Percentiles rank a stretch among this genome's conserved stretches.
These are phyloP conservation scores for Girardinichthys multiradiatus DNA, from an alignment of 2,113 vertebrate genomes.

Conservation along the genomic window DNA sequence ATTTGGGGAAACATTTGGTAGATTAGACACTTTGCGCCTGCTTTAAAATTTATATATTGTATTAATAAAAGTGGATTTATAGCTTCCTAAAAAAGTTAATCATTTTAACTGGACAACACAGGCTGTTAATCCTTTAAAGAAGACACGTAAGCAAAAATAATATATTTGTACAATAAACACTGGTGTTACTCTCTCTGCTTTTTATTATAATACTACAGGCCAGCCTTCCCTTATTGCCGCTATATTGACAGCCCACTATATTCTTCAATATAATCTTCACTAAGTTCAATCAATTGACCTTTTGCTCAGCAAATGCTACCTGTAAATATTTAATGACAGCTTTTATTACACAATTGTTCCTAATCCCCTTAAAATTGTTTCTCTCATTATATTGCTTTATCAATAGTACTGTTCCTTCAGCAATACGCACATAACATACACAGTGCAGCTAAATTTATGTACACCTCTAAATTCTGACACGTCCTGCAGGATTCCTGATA, in stretches of 20 bases:
- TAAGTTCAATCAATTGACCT: conserved; percentile 57
- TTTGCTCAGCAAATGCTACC: conserved; percentile 48
- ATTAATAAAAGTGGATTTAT: neutral
- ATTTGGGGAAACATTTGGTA: neutral
- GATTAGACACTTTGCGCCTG: conserved; percentile 11
- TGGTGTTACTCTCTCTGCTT: neutral
- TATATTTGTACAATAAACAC: neutral
- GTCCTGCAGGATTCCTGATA: neutral
- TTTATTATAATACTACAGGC: conserved; percentile 14
- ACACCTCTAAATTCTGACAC: neutral
- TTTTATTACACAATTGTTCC: conserved; percentile 45
- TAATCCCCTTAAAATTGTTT: conserved; percentile 27
- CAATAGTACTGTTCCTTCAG: neutral
- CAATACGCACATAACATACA: neutral
- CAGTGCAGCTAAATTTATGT: neutral
- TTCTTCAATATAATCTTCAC: conserved; percentile 63
- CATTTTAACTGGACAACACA: neutral
- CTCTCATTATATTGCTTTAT: conserved; percentile 8
- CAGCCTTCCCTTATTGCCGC: conserved; percentile 20
- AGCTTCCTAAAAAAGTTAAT: neutral
- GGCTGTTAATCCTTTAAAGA: conserved; percentile 11
- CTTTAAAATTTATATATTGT: neutral
- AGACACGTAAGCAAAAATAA: neutral
- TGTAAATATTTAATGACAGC: conserved; percentile 50
- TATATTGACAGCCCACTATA: conserved; percentile 37